phyloP scores from a whole-genome alignment of 2,113 vertebrate genomes.

The Rhipidura dahli region DNA sequence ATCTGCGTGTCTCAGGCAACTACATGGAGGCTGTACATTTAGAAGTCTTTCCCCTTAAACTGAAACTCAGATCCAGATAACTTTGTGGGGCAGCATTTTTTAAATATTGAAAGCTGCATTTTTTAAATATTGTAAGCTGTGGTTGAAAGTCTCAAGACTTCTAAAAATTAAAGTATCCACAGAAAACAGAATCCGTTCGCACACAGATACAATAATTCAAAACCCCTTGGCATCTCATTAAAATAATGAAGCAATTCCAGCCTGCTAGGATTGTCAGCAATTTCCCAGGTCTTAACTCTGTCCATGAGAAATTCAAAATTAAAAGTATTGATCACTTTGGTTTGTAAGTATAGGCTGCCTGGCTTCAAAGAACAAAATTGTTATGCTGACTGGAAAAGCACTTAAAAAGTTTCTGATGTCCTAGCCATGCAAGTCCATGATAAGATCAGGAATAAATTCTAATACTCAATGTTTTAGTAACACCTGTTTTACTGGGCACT shows the following conservation, averaged over 20 bases:
- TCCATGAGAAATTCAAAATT: background rate
- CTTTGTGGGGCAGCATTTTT: background rate
- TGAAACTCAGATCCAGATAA: background rate
- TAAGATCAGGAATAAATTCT: background rate
- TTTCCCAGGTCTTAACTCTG: background rate
- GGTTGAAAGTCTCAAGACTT: background rate
- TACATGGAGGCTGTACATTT: background rate
- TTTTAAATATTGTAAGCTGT: background rate
- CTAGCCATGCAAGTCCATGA: background rate
- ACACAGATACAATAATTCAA: background rate
- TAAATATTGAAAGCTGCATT: background rate
- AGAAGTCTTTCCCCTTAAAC: background rate
- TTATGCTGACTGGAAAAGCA: background rate
- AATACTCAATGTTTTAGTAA: background rate
- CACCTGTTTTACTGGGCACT: background rate
- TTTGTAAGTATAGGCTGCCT: background rate
- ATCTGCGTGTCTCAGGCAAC: fast-evolving
- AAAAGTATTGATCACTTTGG: background rate
- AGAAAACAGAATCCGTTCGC: background rate
- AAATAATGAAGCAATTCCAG: background rate
- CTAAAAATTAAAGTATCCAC: background rate
- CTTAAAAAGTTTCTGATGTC: background rate
- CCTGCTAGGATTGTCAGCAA: background rate
- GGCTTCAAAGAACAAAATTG: background rate
- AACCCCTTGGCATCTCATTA: fast-evolving